phyloP scores from a whole-genome alignment of 2,888 invertebrate species.

The Nomada flava region DNA sequence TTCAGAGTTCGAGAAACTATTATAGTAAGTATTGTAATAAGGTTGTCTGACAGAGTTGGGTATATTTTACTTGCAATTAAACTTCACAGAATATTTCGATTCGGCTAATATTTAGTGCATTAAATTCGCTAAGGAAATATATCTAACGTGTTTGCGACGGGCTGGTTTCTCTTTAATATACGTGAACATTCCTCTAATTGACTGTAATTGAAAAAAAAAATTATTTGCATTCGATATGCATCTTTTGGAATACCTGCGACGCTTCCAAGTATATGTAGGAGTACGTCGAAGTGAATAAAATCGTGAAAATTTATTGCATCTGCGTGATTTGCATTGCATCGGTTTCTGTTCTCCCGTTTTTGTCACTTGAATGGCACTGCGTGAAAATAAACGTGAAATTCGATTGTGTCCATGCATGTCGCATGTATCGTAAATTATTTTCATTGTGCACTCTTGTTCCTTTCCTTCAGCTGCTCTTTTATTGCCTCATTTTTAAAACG shows the following conservation, averaged over 20 bases:
- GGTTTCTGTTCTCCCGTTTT: not conserved
- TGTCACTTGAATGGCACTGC: not conserved
- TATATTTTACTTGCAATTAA: too few species aligned
- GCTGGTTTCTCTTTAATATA: not conserved
- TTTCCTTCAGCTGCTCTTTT: conserved; percentile 16
- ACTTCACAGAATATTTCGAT: not conserved
- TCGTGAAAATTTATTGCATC: conserved; percentile 15
- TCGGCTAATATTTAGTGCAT: not conserved
- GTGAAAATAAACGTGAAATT: conserved; percentile 27
- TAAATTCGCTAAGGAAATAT: not conserved
- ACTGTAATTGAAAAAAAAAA: not conserved
- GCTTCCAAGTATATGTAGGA: not conserved
- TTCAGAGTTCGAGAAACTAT: too few species aligned
- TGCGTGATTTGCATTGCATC: conserved; percentile 12
- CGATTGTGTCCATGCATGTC: conserved; percentile 26
- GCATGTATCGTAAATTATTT: conserved; percentile 21
- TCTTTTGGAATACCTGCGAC: not conserved
- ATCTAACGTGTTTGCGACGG: not conserved
- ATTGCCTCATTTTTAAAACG: conserved; percentile 16
- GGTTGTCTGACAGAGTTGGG: too few species aligned
- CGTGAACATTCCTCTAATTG: not conserved
- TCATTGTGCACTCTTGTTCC: conserved; percentile 7
- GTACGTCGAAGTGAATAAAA: not conserved
- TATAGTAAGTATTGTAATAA: too few species aligned
- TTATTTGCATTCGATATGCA: not conserved